A percentile compares a stretch with the other conserved stretches of the same genome.
These are phyloP conservation scores for Tetramorium parvispinum DNA, from an alignment of 1,140 invertebrate genomes.

Conservation along the genomic window DNA sequence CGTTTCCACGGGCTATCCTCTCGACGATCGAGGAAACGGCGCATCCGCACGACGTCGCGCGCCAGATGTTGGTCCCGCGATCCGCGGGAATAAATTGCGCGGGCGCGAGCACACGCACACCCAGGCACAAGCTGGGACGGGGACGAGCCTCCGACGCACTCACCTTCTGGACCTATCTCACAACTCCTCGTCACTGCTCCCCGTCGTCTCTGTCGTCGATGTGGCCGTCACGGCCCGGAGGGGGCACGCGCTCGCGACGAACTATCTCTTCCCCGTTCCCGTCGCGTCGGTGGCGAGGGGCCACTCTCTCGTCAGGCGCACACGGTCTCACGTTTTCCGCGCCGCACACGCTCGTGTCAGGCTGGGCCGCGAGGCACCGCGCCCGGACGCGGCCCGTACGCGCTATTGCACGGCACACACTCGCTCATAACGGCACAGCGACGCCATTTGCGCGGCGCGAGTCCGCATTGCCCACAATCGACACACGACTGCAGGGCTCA, in stretches of 20 bases:
- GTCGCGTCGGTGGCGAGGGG: not conserved
- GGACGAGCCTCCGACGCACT: conserved; percentile 53
- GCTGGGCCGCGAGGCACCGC: conserved; percentile 72
- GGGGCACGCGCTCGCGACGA: not conserved
- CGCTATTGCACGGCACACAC: conserved; percentile 74
- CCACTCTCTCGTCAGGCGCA: not conserved
- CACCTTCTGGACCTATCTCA: conserved; percentile 63
- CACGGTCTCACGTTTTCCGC: too few species aligned
- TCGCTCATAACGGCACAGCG: conserved; percentile 72
- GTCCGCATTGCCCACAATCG: conserved; percentile 53
- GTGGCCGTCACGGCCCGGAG: conserved; percentile 3
- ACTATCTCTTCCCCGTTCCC: conserved; percentile 10
- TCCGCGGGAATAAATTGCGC: not conserved
- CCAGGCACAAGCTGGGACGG: not conserved
- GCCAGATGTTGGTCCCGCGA: conserved; percentile 45
- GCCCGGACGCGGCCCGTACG: conserved; percentile 76
- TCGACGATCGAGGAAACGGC: not conserved
- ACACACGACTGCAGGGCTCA: too few species aligned
- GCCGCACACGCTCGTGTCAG: conserved; percentile 65
- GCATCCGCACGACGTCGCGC: not conserved
- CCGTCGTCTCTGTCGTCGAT: conserved; percentile 51
- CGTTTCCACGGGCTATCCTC: not conserved
- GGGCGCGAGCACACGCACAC: not conserved
- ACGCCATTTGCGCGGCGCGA: conserved; percentile 74
- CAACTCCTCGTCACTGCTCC: conserved; percentile 63